These are phyloP conservation scores for Tokudaia muenninki DNA, from an alignment of 2,797 vertebrate genomes.

Conservation along the genomic window DNA sequence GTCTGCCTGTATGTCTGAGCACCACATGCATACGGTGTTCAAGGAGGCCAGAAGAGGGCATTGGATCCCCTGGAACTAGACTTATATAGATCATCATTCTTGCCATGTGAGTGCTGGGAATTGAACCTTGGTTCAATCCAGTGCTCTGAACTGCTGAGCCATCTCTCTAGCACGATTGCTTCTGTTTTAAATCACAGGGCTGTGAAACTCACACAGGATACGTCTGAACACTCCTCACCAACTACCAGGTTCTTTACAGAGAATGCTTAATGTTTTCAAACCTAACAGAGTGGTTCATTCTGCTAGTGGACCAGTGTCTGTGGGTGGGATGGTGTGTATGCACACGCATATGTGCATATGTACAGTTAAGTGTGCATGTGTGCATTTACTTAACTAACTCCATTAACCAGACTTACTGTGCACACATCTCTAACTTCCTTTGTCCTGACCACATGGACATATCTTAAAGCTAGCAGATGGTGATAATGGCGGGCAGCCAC, in stretches of 20 bases:
- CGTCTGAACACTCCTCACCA: neutral
- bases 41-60: neutral
- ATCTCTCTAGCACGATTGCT: neutral
- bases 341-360: neutral
- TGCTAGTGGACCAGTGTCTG: neutral
- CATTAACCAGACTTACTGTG: neutral
- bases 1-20: neutral
- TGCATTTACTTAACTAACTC: neutral
- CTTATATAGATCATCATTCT: neutral
- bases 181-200: neutral
- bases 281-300: neutral
- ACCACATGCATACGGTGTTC: neutral
- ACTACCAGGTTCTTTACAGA: neutral
- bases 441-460: neutral
- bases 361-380: too few relatives aligned
- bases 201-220: neutral
- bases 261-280: neutral
- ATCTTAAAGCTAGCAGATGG: slow-evolving; percentile 65
- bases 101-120: neutral
- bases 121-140: neutral
- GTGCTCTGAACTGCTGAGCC: neutral
- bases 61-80: neutral
- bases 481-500: neutral
- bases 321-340: too few relatives aligned
- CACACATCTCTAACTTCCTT: neutral